These are phyloP conservation scores for Synanthedon andrenaeformis DNA, from an alignment of 2,888 invertebrate species.

Conservation along the genomic window DNA sequence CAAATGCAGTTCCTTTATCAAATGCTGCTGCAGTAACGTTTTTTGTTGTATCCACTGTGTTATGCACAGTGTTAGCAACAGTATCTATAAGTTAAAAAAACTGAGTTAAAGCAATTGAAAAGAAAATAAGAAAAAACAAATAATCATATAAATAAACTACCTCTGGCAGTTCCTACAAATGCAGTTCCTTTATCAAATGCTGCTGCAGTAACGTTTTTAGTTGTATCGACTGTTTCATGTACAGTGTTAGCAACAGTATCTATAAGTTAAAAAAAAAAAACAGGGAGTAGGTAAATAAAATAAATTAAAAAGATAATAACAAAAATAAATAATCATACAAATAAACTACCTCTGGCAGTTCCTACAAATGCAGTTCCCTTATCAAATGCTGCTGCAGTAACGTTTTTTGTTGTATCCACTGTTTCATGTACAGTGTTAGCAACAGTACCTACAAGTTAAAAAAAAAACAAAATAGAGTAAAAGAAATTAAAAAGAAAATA, in stretches of 20 bases:
- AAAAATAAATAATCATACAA: background rate
- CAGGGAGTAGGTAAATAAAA: background rate
- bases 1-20: slow-evolving; percentile 24
- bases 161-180: slow-evolving; percentile 24
- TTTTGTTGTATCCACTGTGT: slow-evolving; percentile 32
- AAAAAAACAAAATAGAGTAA: slow-evolving; percentile 1
- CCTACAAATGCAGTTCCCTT: slow-evolving; percentile 24
- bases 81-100: slow-evolving; percentile 10
- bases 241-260: slow-evolving; percentile 27
- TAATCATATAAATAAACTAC: slow-evolving; percentile 6
- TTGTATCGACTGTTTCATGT: slow-evolving; percentile 26
- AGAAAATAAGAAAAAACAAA: background rate
- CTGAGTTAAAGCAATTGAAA: background rate
- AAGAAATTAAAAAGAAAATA: background rate
- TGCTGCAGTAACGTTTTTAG: slow-evolving; percentile 28
- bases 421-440: slow-evolving; percentile 13
- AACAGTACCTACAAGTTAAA: slow-evolving; percentile 15
- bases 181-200: slow-evolving; percentile 28
- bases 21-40: slow-evolving; percentile 27
- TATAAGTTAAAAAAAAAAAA: slow-evolving; percentile 7
- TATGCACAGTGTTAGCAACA: slow-evolving; percentile 8
- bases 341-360: slow-evolving; percentile 21
- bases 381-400: slow-evolving; percentile 26
- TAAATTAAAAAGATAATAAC: background rate
- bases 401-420: slow-evolving; percentile 33